Evolutionary conservation across 2,888 invertebrate genomes (phyloP).

Genomic region (Acanthopleura granulata): DNA sequence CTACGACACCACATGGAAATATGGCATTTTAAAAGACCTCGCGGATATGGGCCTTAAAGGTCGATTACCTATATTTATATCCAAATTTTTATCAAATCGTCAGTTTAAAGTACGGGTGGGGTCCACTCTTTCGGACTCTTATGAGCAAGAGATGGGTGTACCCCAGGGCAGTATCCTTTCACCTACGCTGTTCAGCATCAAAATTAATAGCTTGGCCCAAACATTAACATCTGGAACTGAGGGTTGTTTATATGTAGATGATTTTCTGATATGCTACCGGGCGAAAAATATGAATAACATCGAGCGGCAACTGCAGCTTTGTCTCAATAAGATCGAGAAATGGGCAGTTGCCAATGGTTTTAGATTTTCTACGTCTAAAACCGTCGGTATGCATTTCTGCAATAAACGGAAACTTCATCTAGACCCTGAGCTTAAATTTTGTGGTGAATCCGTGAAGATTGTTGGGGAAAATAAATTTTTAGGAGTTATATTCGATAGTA

Average conservation of each 20-base stretch:
- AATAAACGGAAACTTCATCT: neutral
- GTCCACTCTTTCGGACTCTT: slow-evolving; percentile 23
- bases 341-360: neutral
- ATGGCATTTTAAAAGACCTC: slow-evolving; percentile 30
- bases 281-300: neutral
- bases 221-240: neutral
- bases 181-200: slow-evolving; percentile 18
- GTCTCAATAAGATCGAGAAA: slow-evolving; percentile 4
- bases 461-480: neutral
- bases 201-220: slow-evolving; percentile 13
- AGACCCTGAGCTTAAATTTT: neutral
- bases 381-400: neutral
- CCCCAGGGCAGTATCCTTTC: slow-evolving; percentile 24
- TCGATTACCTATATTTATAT: slow-evolving; percentile 30
- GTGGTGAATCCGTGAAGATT: neutral
- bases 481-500: neutral
- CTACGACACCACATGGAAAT: slow-evolving; percentile 36
- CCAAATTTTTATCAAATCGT: slow-evolving; percentile 14
- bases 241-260: neutral
- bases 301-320: neutral
- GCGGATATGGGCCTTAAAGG: slow-evolving; percentile 32
- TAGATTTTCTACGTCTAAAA: neutral
- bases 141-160: slow-evolving; percentile 20
- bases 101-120: slow-evolving; percentile 24
- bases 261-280: neutral